Percentiles rank a stretch among this genome's conserved stretches.
Evolutionary conservation across 2,797 vertebrate species (phyloP).

Genomic region (Acestrorhynchus altus): DNA sequence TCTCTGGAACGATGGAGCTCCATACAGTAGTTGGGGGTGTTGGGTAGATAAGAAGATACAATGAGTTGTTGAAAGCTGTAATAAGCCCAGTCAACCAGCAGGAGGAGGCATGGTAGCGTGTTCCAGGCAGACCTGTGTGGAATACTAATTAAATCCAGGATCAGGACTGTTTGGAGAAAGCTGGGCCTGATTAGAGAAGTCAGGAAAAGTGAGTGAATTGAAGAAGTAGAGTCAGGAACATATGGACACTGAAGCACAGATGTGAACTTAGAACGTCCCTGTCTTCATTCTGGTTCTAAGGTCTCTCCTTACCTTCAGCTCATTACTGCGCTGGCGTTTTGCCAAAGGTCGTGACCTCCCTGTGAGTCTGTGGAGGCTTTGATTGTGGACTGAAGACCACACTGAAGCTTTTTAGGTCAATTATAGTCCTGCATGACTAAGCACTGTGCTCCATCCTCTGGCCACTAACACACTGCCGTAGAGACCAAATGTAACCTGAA

Average conservation of each 20-base stretch:
- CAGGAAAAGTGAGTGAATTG: no score
- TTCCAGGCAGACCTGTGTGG: background rate
- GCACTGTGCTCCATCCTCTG: conserved; percentile 10
- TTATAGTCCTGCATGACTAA: conserved; percentile 30
- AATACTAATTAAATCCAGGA: background rate
- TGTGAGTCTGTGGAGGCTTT: background rate
- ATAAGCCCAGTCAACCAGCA: conserved; percentile 5
- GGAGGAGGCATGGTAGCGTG: background rate
- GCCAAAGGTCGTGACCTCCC: background rate
- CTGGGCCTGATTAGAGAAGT: background rate
- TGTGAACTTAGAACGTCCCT: background rate
- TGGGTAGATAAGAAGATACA: no score
- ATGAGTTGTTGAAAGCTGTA: background rate
- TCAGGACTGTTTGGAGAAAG: background rate
- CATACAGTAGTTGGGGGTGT: no score
- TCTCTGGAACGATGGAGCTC: no score
- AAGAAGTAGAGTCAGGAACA: background rate
- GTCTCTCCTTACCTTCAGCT: background rate
- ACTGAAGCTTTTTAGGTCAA: conserved; percentile 40
- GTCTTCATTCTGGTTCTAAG: background rate
- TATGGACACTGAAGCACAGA: background rate
- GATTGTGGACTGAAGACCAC: conserved; percentile 8
- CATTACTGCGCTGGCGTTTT: background rate
- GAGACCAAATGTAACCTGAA: background rate
- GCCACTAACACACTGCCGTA: conserved; percentile 4